phyloP scores from a whole-genome alignment of 2,113 vertebrate genomes.

The Onychorhynchus coronatus region DNA sequence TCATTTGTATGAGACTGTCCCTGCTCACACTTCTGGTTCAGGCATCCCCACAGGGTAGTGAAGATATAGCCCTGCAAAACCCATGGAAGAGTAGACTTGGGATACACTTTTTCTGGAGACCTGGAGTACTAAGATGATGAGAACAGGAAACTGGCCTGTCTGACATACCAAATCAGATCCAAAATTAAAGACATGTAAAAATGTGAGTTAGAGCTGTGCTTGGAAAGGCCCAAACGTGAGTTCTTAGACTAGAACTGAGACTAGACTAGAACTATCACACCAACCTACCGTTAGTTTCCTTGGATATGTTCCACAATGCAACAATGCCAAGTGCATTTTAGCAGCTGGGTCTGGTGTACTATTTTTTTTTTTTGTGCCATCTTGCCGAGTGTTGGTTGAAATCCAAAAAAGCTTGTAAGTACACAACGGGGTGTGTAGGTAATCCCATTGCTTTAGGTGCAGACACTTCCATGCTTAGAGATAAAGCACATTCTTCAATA shows the following conservation, averaged over 20 bases:
- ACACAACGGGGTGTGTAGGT: neutral
- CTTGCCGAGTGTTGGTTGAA: neutral
- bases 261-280: too few relatives aligned
- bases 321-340: neutral
- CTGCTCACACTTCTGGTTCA: neutral
- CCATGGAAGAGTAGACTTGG: neutral
- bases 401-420: constrained; percentile 25
- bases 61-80: neutral
- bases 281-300: neutral
- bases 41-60: accelerated
- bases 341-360: neutral
- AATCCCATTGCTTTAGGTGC: constrained; percentile 13
- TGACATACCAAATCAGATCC: neutral
- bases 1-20: neutral
- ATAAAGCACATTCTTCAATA: neutral
- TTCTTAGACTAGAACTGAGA: neutral
- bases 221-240: neutral
- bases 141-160: neutral
- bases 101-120: neutral
- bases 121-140: neutral
- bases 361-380: neutral
- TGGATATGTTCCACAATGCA: neutral
- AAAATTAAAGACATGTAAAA: neutral
- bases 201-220: neutral
- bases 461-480: neutral